Base-by-base conservation (phyloP, 2,888 invertebrate species). In the Blastobasis adustella region DNA sequence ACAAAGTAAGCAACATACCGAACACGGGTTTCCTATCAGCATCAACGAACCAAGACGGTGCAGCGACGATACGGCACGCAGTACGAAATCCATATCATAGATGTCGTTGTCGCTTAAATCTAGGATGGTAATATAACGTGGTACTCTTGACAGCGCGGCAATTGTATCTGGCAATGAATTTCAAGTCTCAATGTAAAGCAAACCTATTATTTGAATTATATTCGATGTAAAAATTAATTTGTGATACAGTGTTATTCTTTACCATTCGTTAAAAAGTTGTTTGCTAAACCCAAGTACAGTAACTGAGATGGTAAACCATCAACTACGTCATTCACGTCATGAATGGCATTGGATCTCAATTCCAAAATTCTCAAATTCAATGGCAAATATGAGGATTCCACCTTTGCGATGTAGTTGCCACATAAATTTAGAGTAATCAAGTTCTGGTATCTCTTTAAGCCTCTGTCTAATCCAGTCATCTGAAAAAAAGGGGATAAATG, bases 51-150 rank as follows among this genome's bases (percentile, higher is more conserved):
- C 66, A 6, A 91, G 72, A 52, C 68, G 71, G 10, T 78, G 75
- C 44, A 91, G 62, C 5, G 46, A 50, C 4, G 60, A 61, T 41
- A 91, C 52, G 8, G 70, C 67, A 54, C 74, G 65, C 58, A 91
- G 66, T 78, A 87, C 67, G 6, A 64, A 61, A n/a, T 78, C 66
- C 41, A 91, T 64, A 58, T 81, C 61, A 72, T 71, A 89, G 89
- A 91, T 89, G 87, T 91, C 90, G 77, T 91, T 91, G 59, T 91
- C 87, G 8, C 90, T 82, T 55, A 91, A 66, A 79, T 91, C 91
- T 51, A 91, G 63, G 23, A 82, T 81, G 0, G 73, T 71, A 4
- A 87, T 56, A 39, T 62, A 57, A 38, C 63, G 59, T 10, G 79
- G 77, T 9, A 86, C 57, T 36, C 59, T 62, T 41, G 57, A 48